A percentile compares a stretch with the other conserved stretches of the same genome.
phyloP scores from a whole-genome alignment of 2,113 vertebrate genomes.

The Boleophthalmus pectinirostris region DNA sequence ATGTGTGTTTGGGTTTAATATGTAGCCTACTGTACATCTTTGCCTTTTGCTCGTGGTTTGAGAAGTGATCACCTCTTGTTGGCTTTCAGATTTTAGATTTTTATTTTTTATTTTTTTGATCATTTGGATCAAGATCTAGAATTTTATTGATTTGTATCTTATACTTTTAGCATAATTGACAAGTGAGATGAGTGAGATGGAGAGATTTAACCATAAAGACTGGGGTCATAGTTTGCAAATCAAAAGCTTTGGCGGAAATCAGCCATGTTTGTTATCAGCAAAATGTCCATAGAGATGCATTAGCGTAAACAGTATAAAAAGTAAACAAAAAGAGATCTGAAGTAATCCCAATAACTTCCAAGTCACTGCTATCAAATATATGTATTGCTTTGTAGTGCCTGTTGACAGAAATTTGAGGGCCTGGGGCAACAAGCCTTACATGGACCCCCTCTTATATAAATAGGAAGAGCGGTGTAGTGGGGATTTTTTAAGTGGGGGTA shows the following conservation, averaged over 20 bases:
- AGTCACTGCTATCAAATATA: no score
- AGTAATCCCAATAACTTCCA: no score
- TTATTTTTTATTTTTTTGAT: no score
- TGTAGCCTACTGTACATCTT: slow-evolving; percentile 10
- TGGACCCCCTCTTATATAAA: no score
- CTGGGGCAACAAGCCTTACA: no score
- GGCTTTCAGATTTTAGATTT: neutral
- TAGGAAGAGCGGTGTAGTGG: no score
- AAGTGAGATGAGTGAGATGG: neutral
- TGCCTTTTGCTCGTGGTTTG: slow-evolving; percentile 41
- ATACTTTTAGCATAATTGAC: no score
- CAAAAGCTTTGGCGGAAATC: neutral
- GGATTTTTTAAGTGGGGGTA: no score
- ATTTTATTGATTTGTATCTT: no score
- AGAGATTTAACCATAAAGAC: neutral
- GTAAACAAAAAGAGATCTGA: neutral
- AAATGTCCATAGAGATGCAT: neutral
- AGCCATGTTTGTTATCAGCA: neutral
- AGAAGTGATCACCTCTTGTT: slow-evolving; percentile 31
- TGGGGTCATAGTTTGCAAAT: neutral
- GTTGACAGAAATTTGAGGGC: no score
- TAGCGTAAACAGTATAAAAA: neutral
- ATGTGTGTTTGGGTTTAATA: neutral
- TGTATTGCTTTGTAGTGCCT: no score
- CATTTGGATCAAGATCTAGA: no score